These are phyloP conservation scores for Halcyon smyrnensis DNA, from an alignment of 2,797 vertebrate genomes.

Conservation along the genomic window DNA sequence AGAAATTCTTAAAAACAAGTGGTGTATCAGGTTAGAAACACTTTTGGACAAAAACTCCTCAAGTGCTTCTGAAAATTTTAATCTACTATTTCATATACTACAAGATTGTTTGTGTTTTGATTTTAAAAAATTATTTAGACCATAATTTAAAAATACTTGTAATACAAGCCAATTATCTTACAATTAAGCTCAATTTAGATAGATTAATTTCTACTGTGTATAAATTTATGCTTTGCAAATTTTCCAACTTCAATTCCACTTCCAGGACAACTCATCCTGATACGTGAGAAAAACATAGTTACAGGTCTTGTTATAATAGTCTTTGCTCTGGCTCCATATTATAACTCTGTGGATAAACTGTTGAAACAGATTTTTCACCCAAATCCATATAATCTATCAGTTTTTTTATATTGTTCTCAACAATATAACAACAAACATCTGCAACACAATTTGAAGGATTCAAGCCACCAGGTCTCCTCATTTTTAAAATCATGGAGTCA, in stretches of 20 bases:
- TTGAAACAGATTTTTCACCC: neutral
- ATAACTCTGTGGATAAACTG: neutral
- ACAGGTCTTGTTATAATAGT: neutral
- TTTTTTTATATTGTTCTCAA: neutral
- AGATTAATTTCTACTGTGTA: neutral
- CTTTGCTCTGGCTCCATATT: neutral
- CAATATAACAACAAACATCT: neutral
- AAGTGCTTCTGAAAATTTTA: neutral
- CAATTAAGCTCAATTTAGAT: neutral
- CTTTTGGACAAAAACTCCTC: neutral
- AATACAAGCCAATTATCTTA: neutral
- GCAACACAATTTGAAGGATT: neutral
- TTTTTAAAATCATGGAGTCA: neutral
- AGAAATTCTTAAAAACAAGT: neutral
- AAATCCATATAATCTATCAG: neutral
- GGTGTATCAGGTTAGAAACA: neutral
- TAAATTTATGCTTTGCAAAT: neutral
- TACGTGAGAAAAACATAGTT: neutral
- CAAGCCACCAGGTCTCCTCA: neutral
- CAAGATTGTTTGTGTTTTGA: too few species aligned
- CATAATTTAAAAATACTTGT: neutral
- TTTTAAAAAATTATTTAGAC: neutral
- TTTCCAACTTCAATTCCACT: neutral
- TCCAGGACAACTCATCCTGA: neutral
- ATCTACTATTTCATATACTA: neutral